Percentiles rank a stretch among this genome's conserved stretches.
phyloP scores from a whole-genome alignment of 2,888 invertebrate genomes.

The Tetramorium bicarinatum region DNA sequence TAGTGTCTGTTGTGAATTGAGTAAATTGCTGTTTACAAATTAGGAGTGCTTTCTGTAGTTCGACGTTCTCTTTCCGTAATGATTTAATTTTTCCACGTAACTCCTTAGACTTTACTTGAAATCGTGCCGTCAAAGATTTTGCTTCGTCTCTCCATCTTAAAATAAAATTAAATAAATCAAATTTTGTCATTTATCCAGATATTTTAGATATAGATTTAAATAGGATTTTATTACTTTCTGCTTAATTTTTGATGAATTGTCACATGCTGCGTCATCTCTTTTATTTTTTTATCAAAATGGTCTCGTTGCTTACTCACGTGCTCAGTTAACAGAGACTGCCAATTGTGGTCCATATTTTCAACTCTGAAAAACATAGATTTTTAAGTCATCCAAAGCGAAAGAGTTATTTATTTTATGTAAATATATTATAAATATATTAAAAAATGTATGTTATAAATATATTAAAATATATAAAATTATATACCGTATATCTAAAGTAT shows the following conservation, averaged over 20 bases:
- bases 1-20: constrained; percentile 73
- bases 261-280: constrained; percentile 88
- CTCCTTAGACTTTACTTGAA: constrained; percentile 88
- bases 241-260: constrained; percentile 89
- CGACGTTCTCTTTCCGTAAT: constrained; percentile 87
- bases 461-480: constrained; percentile 48
- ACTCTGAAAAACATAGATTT: constrained; percentile 46
- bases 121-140: constrained; percentile 88
- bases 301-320: constrained; percentile 76
- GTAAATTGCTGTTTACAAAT: constrained; percentile 79
- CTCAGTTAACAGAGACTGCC: constrained; percentile 63
- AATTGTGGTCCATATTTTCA: constrained; percentile 66
- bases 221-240: constrained; percentile 84
- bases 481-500: constrained; percentile 71
- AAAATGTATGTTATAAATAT: constrained; percentile 5
- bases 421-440: constrained; percentile 19
- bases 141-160: constrained; percentile 90
- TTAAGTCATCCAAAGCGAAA: constrained; percentile 19
- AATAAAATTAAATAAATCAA: neutral
- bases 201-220: constrained; percentile 8
- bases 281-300: constrained; percentile 86
- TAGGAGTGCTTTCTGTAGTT: constrained; percentile 82
- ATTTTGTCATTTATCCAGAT: constrained; percentile 18
- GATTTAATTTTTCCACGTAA: constrained; percentile 88
- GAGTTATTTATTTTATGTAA: constrained; percentile 37